phyloP scores from a whole-genome alignment of 1,140 invertebrate species.

The Orchestia grillus region DNA sequence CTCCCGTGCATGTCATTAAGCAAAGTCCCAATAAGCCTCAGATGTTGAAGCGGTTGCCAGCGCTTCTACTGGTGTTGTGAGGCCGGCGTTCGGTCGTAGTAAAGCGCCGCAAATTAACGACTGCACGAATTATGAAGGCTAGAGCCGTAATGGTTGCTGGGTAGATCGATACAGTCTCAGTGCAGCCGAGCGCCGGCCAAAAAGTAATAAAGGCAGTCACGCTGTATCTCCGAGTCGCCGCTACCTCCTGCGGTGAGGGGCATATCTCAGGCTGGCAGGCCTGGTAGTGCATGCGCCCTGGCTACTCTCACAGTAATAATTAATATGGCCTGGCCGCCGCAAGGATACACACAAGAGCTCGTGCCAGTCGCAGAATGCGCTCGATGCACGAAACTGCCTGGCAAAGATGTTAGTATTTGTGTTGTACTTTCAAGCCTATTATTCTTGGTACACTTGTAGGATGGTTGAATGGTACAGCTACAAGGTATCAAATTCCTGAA shows the following conservation, averaged over 20 bases:
- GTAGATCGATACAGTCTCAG: constrained; percentile 28
- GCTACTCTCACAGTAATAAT: not conserved
- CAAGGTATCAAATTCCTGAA: not conserved
- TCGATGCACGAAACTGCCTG: not conserved
- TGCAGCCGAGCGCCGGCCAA: not conserved
- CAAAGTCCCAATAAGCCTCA: not conserved
- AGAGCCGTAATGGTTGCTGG: constrained; percentile 39
- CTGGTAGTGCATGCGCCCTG: not conserved
- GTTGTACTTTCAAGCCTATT: not conserved
- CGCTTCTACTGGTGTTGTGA: not conserved
- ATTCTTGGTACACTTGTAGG: not conserved
- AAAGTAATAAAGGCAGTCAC: constrained; percentile 50
- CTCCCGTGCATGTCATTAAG: not conserved
- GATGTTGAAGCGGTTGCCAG: not conserved
- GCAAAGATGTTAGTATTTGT: not conserved
- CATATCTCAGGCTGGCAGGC: not conserved
- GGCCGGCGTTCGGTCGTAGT: not conserved
- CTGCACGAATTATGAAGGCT: constrained; percentile 25
- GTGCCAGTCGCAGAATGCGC: not conserved
- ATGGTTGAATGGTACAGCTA: not conserved
- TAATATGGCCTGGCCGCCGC: not conserved
- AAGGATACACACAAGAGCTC: not conserved
- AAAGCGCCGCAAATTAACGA: constrained; percentile 43
- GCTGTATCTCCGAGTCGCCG: not conserved
- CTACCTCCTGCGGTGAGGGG: constrained; percentile 4